Evolutionary conservation across 2,113 vertebrate genomes (phyloP).

Genomic region (Sceloporus tristichus): DNA sequence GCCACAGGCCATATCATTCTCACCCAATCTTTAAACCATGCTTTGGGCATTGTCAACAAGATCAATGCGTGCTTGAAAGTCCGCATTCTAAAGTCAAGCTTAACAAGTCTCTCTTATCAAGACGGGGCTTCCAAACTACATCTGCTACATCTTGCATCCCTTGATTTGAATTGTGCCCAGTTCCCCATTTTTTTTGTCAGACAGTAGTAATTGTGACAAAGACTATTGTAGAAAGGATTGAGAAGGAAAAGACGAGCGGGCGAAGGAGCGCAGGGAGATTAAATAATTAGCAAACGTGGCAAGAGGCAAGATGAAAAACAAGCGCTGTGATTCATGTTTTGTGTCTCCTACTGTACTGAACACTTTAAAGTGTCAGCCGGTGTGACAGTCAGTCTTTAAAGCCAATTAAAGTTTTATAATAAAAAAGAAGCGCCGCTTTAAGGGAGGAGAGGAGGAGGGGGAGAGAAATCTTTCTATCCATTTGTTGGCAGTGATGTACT

Average conservation of each 20-base stretch:
- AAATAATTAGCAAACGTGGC: slow-evolving; percentile 76
- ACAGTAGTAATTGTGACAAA: neutral
- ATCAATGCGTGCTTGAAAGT: too few relatives aligned
- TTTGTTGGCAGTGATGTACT: slow-evolving; percentile 52
- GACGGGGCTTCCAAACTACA: neutral
- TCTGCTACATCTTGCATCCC: neutral
- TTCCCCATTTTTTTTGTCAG: neutral
- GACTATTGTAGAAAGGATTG: fast-evolving
- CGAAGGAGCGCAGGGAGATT: slow-evolving; percentile 56
- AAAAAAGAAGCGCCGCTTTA: slow-evolving; percentile 54
- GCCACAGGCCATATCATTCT: too few relatives aligned
- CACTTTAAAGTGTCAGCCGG: slow-evolving; percentile 74
- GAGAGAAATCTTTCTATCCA: slow-evolving; percentile 39
- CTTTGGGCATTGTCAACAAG: neutral
- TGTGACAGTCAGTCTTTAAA: slow-evolving; percentile 70
- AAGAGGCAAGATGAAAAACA: slow-evolving; percentile 71
- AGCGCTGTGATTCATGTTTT: slow-evolving; percentile 77
- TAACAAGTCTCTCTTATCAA: neutral
- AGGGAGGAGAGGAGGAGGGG: neutral
- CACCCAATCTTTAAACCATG: too few relatives aligned
- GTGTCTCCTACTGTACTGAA: slow-evolving; percentile 64
- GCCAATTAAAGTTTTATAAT: slow-evolving; percentile 75
- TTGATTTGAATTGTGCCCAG: neutral
- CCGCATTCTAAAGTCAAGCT: neutral
- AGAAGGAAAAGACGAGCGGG: neutral